Percentiles rank a stretch among this genome's conserved stretches.
These are phyloP conservation scores for Chalcosyrphus nemorum DNA, from an alignment of 2,888 invertebrate genomes.

Conservation along the genomic window DNA sequence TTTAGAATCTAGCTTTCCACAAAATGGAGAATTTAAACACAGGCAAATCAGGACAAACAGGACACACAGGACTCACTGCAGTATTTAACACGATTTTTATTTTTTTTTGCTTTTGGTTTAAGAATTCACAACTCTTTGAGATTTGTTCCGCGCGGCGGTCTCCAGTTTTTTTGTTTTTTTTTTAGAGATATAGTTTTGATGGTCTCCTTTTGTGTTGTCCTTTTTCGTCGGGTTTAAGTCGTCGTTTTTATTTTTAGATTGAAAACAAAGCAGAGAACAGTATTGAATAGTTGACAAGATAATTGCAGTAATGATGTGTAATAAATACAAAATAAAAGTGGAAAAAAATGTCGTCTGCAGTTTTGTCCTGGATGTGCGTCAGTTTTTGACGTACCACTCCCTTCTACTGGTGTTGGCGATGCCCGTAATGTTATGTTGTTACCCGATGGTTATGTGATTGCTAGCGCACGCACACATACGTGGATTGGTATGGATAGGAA, in stretches of 20 bases:
- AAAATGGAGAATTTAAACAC: slow-evolving; percentile 59
- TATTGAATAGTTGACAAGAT: slow-evolving; percentile 61
- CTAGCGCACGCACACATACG: slow-evolving; percentile 41
- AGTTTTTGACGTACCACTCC: slow-evolving; percentile 82
- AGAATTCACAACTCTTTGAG: slow-evolving; percentile 69
- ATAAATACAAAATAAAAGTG: slow-evolving; percentile 72
- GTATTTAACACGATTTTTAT: slow-evolving; percentile 60
- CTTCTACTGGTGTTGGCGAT: slow-evolving; percentile 81
- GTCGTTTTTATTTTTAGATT: slow-evolving; percentile 46
- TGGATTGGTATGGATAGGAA: slow-evolving; percentile 47
- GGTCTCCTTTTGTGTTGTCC: no score
- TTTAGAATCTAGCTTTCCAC: slow-evolving; percentile 15
- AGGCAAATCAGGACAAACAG: no score
- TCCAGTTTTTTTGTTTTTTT: no score
- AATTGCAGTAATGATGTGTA: slow-evolving; percentile 67
- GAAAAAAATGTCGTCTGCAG: slow-evolving; percentile 74
- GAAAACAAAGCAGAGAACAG: slow-evolving; percentile 56
- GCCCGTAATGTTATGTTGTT: slow-evolving; percentile 73
- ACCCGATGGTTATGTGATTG: slow-evolving; percentile 70
- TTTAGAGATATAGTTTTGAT: no score
- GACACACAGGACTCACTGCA: slow-evolving; percentile 62
- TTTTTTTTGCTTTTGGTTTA: no score
- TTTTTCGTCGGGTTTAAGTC: no score
- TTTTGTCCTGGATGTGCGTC: slow-evolving; percentile 82
- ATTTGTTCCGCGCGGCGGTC: slow-evolving; percentile 66